Conservation (phyloP, 2,797 vertebrate genomes). For the Muraenolepis orangiensis region DNA sequence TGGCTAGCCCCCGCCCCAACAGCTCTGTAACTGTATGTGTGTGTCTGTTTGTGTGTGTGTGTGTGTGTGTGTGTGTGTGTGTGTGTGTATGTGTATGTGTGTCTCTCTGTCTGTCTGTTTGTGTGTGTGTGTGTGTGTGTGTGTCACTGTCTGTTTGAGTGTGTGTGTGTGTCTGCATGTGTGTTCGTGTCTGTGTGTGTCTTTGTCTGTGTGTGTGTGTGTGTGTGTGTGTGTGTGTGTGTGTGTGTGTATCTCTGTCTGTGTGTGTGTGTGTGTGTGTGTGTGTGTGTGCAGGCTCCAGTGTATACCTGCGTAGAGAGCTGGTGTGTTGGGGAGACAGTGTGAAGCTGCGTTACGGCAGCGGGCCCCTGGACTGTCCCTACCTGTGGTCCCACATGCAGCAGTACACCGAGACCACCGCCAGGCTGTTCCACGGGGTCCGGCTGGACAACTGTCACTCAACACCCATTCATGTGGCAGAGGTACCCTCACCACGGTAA, state of each 20-base stretch:
- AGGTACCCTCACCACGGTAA: constrained; percentile 72
- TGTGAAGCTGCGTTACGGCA: constrained; percentile 91
- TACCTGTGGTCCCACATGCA: constrained; percentile 95
- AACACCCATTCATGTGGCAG: constrained; percentile 91
- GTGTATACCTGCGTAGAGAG: constrained; percentile 92
- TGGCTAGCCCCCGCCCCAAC: no score
- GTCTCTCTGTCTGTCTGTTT: no score
- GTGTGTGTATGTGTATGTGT: no score
- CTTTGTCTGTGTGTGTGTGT: constrained; percentile 7
- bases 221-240: background rate
- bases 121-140: constrained; percentile 7
- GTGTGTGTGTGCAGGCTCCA: constrained; percentile 63
- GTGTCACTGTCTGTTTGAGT: background rate
- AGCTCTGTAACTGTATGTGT: no score
- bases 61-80: constrained; percentile 9
- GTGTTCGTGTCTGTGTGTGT: no score
- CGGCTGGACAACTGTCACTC: constrained; percentile 97
- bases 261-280: constrained; percentile 9
- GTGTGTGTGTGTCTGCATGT: constrained; percentile 19
- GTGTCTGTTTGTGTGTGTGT: constrained; percentile 1
- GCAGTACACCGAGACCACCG: constrained; percentile 92
- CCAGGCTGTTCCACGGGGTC: constrained; percentile 86
- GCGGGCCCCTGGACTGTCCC: constrained; percentile 87
- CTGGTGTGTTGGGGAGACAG: constrained; percentile 96
- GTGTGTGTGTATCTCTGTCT: background rate